Evolutionary conservation across 2,888 invertebrate genomes (phyloP).

Genomic region (Branchipolynoe longqiensis): DNA sequence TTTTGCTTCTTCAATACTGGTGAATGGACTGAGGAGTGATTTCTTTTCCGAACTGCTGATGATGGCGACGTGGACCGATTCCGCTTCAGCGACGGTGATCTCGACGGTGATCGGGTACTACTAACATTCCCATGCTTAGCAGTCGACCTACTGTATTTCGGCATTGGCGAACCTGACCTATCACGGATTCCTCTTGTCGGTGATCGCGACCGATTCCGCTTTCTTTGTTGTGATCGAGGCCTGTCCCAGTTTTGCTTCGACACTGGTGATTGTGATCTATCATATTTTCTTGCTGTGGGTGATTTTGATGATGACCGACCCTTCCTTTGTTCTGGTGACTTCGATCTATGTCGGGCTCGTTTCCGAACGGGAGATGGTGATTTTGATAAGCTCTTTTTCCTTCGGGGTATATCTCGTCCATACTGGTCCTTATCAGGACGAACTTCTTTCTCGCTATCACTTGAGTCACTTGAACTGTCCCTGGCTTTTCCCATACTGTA

Average conservation of each 20-base stretch:
- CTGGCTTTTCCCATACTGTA: background rate
- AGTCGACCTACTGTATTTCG: too few relatives aligned
- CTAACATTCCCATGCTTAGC: too few relatives aligned
- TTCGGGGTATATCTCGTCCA: conserved; percentile 3
- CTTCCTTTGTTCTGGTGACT: background rate
- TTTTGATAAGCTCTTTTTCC: background rate
- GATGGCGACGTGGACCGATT: background rate
- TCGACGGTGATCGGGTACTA: too few relatives aligned
- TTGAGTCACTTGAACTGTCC: background rate
- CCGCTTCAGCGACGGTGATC: background rate
- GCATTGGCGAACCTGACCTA: too few relatives aligned
- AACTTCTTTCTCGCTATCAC: background rate
- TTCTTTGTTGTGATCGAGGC: background rate
- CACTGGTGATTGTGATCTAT: background rate
- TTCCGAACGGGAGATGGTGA: background rate
- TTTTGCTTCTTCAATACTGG: background rate
- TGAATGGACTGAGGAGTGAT: background rate
- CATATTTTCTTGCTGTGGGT: background rate
- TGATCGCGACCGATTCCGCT: background rate
- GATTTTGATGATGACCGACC: conserved; percentile 4
- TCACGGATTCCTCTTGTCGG: too few relatives aligned
- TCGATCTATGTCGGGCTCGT: conserved; percentile 3
- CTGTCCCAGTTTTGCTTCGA: background rate
- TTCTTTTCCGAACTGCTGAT: background rate
- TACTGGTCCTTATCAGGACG: background rate